Evolutionary conservation across 2,888 invertebrate species (phyloP).

Genomic region (Galerucella nymphaeae): DNA sequence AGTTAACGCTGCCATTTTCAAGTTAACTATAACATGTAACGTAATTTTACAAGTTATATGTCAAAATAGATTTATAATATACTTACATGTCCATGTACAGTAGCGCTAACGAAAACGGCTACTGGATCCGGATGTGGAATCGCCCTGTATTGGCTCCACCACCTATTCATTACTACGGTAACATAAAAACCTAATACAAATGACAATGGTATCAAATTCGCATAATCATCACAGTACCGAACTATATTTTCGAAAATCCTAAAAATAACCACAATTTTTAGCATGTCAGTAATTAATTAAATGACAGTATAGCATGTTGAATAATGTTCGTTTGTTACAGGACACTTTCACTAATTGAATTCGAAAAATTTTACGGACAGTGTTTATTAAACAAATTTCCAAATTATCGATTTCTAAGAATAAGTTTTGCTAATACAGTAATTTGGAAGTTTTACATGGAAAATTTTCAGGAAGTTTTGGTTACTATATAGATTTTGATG

Average conservation of each 20-base stretch:
- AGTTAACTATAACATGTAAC: too few relatives aligned
- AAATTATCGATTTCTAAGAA: neutral
- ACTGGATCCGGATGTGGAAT: conserved; percentile 91
- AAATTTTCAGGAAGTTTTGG: too few relatives aligned
- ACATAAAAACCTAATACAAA: conserved; percentile 96
- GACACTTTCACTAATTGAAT: neutral
- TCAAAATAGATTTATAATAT: too few relatives aligned
- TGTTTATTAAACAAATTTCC: neutral
- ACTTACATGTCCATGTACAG: conserved; percentile 80
- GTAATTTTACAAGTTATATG: too few relatives aligned
- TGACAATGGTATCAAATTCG: conserved; percentile 89
- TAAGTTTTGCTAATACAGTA: too few relatives aligned
- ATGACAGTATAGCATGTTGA: neutral
- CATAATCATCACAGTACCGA: conserved; percentile 86
- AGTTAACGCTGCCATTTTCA: too few relatives aligned
- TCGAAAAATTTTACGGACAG: neutral
- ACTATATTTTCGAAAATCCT: conserved; percentile 86
- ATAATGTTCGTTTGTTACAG: neutral
- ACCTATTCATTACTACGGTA: conserved; percentile 90
- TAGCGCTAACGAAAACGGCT: conserved; percentile 87
- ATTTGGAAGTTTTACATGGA: too few relatives aligned
- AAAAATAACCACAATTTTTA: conserved; percentile 51
- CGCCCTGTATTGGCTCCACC: conserved; percentile 87
- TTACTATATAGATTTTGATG: too few relatives aligned
- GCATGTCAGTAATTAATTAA: conserved; percentile 1